These are phyloP conservation scores for Octodon degus DNA, from an alignment of 2,113 vertebrate genomes.

Conservation along the genomic window DNA sequence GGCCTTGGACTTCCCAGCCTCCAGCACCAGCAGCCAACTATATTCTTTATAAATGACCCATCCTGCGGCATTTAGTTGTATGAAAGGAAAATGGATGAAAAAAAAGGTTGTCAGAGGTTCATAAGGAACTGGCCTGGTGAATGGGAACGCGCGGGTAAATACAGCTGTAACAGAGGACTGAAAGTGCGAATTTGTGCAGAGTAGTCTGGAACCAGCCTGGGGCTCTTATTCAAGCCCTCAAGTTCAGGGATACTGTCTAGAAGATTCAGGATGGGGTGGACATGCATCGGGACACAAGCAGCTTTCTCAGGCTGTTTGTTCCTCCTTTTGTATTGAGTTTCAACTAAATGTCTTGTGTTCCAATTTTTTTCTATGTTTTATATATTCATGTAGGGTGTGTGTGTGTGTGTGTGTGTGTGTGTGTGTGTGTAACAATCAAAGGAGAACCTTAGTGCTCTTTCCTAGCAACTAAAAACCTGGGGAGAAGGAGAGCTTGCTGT, in stretches of 20 bases:
- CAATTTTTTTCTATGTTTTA: not conserved
- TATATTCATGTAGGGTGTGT: not conserved
- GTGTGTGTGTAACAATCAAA: not conserved
- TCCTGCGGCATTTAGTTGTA: not conserved
- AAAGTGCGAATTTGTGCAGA: no score
- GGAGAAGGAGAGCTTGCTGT: not conserved
- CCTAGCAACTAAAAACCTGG: not conserved
- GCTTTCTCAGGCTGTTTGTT: not conserved
- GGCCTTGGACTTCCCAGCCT: not conserved
- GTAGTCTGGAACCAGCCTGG: rapidly evolving
- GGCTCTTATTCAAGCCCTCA: not conserved
- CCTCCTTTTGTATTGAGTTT: not conserved
- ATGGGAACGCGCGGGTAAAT: not conserved
- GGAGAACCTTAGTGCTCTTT: not conserved
- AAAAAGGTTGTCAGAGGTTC: not conserved
- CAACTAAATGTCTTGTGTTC: not conserved
- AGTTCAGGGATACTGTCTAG: not conserved
- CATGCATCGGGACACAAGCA: no score
- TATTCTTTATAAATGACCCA: not conserved
- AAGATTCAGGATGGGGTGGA: not conserved
- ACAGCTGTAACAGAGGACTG: not conserved
- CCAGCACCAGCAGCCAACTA: not conserved
- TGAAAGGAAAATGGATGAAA: not conserved
- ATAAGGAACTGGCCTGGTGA: not conserved
- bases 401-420: not conserved